Conservation (phyloP, 2,888 invertebrate genomes). For the Chrysolina americana region DNA sequence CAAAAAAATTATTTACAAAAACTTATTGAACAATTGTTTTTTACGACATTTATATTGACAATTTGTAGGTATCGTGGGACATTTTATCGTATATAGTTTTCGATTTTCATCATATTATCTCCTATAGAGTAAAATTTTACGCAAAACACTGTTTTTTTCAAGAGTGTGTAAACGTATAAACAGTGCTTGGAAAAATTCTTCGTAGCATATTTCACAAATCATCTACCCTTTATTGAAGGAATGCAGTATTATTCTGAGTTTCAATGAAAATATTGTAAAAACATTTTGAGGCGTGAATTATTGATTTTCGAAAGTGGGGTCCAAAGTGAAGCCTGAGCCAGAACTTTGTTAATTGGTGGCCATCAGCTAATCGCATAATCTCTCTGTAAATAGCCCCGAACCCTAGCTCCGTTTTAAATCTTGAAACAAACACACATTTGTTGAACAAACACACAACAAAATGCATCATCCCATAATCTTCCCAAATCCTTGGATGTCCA, state of each 20-base stretch:
- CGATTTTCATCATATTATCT: no score
- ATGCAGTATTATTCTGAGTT: neutral
- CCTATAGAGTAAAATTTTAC: no score
- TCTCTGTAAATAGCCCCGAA: conserved; percentile 43
- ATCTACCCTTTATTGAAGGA: neutral
- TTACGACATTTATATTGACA: no score
- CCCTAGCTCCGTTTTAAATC: conserved; percentile 37
- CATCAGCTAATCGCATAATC: conserved; percentile 44
- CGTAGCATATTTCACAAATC: no score
- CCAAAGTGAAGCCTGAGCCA: conserved; percentile 34
- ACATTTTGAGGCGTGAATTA: neutral
- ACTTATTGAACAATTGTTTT: no score
- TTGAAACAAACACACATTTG: conserved; percentile 45
- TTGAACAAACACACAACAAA: conserved; percentile 43
- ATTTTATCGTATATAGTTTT: no score
- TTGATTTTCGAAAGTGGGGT: conserved; percentile 1
- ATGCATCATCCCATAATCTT: conserved; percentile 37
- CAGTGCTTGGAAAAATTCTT: no score
- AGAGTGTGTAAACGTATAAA: no score
- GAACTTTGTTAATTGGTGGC: conserved; percentile 43
- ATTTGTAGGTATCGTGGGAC: no score
- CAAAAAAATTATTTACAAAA: no score
- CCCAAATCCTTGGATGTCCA: conserved; percentile 35
- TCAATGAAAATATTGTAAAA: neutral
- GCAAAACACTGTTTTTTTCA: no score